A percentile compares a stretch with the other conserved stretches of the same genome.
phyloP scores from a whole-genome alignment of 2,888 invertebrate species.

The Drosophila trichaetosa region DNA sequence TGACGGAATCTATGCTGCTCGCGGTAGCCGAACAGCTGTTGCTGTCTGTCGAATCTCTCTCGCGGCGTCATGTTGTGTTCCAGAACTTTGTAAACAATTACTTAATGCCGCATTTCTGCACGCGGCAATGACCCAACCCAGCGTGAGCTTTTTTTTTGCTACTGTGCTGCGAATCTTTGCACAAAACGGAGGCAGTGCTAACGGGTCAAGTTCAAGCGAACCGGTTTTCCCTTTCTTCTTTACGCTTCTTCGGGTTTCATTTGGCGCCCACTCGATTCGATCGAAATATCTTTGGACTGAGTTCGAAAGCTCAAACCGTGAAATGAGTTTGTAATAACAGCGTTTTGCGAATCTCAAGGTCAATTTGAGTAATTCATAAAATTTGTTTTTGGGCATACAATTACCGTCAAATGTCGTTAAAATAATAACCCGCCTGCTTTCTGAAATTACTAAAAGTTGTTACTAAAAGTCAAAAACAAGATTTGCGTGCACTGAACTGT shows the following conservation, averaged over 20 bases:
- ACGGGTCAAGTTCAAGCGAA: slow-evolving; percentile 64
- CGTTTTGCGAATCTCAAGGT: slow-evolving; percentile 51
- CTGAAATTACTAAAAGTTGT: slow-evolving; percentile 33
- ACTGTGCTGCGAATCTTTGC: slow-evolving; percentile 15
- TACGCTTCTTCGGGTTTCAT: background rate
- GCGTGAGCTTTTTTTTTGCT: background rate
- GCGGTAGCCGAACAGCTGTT: slow-evolving; percentile 35
- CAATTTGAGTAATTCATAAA: slow-evolving; percentile 41
- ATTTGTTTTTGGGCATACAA: slow-evolving; percentile 31
- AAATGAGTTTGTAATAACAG: slow-evolving; percentile 30
- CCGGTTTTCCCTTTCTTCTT: slow-evolving; percentile 42
- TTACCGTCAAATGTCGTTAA: slow-evolving; percentile 32
- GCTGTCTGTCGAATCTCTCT: slow-evolving; percentile 1
- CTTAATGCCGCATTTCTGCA: slow-evolving; percentile 45
- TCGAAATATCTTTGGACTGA: slow-evolving; percentile 3
- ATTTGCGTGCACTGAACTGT: background rate
- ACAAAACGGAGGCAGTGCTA: slow-evolving; percentile 11
- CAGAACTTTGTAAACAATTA: slow-evolving; percentile 63
- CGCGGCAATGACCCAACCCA: slow-evolving; percentile 10
- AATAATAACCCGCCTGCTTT: slow-evolving; percentile 35
- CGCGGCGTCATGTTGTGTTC: slow-evolving; percentile 9
- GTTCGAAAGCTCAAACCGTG: slow-evolving; percentile 13
- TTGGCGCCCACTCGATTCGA: background rate
- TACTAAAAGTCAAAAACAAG: background rate
- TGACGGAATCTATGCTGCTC: slow-evolving; percentile 24